Percentiles rank a stretch among this genome's conserved stretches.
Conservation (phyloP, 2,888 invertebrate genomes). For the Drosophila flavopinicola region DNA sequence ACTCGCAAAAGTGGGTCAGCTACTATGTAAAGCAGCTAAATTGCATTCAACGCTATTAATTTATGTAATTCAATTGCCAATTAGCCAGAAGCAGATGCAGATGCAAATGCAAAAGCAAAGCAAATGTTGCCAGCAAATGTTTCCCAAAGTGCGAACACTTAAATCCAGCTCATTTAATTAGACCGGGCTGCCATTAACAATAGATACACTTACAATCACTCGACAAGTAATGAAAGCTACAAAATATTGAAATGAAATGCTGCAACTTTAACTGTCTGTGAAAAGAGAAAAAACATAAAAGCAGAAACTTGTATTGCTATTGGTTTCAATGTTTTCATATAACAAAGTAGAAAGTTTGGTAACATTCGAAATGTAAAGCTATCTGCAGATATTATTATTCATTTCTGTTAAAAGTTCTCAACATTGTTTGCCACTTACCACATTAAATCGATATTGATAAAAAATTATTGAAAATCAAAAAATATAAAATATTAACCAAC, state of each 20-base stretch:
- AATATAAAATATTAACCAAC: too few relatives aligned
- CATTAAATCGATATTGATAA: too few relatives aligned
- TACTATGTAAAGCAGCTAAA: conserved; percentile 46
- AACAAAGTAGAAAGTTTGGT: too few relatives aligned
- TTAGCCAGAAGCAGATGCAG: conserved; percentile 46
- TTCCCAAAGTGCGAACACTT: conserved; percentile 37
- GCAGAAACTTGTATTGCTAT: too few relatives aligned
- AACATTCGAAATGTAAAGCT: too few relatives aligned
- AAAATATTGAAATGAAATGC: neutral
- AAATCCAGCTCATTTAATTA: conserved; percentile 26
- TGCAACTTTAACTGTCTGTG: too few relatives aligned
- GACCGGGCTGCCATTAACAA: conserved; percentile 11
- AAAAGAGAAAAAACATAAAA: too few relatives aligned
- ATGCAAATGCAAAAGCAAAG: conserved; percentile 9
- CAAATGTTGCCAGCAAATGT: conserved; percentile 17
- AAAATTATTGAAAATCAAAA: too few relatives aligned
- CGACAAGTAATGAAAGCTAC: neutral
- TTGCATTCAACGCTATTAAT: conserved; percentile 61
- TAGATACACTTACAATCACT: neutral
- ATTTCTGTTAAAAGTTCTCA: too few relatives aligned
- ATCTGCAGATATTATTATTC: too few relatives aligned
- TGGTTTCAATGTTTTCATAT: too few relatives aligned
- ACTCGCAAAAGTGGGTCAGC: conserved; percentile 59
- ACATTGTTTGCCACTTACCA: too few relatives aligned
- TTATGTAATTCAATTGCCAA: conserved; percentile 67